These are phyloP conservation scores for Garrulus glandarius DNA, from an alignment of 2,797 vertebrate genomes.

Conservation along the genomic window DNA sequence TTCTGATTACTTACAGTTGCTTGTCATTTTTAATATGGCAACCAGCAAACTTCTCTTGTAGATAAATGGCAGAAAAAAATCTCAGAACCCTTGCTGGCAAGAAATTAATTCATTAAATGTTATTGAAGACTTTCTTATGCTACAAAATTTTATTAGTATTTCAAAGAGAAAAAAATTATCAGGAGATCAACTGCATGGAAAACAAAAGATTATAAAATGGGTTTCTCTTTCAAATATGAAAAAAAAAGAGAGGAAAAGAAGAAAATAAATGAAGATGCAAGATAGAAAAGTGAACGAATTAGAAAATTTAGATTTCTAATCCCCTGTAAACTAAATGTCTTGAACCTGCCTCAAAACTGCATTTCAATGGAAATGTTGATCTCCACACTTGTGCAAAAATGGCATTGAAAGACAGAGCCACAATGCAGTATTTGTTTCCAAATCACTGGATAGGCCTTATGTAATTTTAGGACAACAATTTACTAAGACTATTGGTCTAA, in stretches of 20 bases:
- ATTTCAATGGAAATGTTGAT: background rate
- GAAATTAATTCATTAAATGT: constrained; percentile 4
- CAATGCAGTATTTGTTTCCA: background rate
- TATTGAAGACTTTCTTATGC: background rate
- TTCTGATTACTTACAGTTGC: constrained; percentile 30
- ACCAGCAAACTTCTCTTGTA: background rate
- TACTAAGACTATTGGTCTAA: background rate
- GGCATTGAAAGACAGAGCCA: background rate
- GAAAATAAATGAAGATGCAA: background rate
- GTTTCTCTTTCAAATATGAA: background rate
- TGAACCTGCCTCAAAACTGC: background rate
- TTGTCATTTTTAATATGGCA: background rate
- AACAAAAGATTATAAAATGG: background rate
- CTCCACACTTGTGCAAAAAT: background rate
- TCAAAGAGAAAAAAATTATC: constrained; percentile 25
- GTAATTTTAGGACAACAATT: background rate
- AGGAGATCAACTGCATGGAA: background rate
- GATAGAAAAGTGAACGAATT: background rate
- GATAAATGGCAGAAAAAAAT: background rate
- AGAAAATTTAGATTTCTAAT: background rate
- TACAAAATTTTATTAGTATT: background rate
- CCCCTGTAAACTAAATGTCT: background rate
- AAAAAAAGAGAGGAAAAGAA: background rate
- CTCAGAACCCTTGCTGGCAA: background rate
- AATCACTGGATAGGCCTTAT: background rate